A percentile compares a stretch with the other conserved stretches of the same genome.
Evolutionary conservation across 1,140 invertebrate genomes (phyloP).

Genomic region (Drosophila tropicalis): DNA sequence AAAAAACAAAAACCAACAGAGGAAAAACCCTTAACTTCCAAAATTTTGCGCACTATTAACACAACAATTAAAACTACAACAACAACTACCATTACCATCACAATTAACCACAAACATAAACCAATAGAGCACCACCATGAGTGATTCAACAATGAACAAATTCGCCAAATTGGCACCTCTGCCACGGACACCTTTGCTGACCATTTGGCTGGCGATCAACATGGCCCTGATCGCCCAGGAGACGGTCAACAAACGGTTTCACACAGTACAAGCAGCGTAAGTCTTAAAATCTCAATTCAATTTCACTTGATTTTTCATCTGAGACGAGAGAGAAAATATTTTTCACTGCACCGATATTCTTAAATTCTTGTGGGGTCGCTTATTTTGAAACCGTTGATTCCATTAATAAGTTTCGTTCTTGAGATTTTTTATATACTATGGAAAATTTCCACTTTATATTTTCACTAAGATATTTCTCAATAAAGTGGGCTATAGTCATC

Average conservation of each 20-base stretch:
- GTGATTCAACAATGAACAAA: conserved; percentile 79
- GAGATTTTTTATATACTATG: too few relatives aligned
- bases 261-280: conserved; percentile 81
- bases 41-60: conserved; percentile 8
- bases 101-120: conserved; percentile 13
- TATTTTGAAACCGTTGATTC: too few relatives aligned
- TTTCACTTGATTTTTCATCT: too few relatives aligned
- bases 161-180: conserved; percentile 67
- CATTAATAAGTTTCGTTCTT: too few relatives aligned
- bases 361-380: too few relatives aligned
- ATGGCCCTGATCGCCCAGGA: conserved; percentile 79
- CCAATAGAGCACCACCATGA: conserved; percentile 65
- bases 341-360: too few relatives aligned
- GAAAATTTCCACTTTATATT: too few relatives aligned
- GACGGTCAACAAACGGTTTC: conserved; percentile 67
- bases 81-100: neutral
- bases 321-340: too few relatives aligned
- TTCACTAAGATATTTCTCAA: too few relatives aligned
- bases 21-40: conserved; percentile 38
- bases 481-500: too few relatives aligned
- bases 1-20: conserved; percentile 20
- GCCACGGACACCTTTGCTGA: conserved; percentile 72
- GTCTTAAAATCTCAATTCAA: conserved; percentile 30
- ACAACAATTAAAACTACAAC: neutral
- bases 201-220: conserved; percentile 81